Evolutionary conservation across 2,888 invertebrate genomes (phyloP), one percentile per base, ranked within the genome.

Genomic region (Plebejus argus): DNA sequence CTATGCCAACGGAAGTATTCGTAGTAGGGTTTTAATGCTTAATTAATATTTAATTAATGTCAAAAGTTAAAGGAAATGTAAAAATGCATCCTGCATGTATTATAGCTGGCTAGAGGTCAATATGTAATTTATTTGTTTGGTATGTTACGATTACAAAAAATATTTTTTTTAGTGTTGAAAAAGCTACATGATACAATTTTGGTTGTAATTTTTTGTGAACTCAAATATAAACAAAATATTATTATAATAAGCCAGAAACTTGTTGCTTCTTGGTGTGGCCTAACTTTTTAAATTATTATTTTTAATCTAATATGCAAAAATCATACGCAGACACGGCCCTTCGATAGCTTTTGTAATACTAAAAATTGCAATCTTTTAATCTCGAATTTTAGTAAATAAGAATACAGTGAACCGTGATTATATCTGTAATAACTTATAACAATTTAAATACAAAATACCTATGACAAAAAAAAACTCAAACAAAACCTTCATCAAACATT

Each of bases 1-100:
- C 49, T 15, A 49, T 53, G 18, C 20, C 58, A 20, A 12, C 61
- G 61, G 15, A 20, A 5, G 20, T 20, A 20, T 66, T 58, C 58
- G 58, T 23, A 66, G 61, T 23, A 66, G 61, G 61, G 61, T 20
- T 66, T 66, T 66, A 66, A 66, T 66, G 28, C 12, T 28, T 28
- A 33, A 33, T 66, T 66, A 66, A 28, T 66, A 28, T 66, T 33
- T 33, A 66, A 33, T 66, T 28, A 28, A 33, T 66, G 66, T 66
- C 28, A 66, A 66, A 66, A 66, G 66, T 5, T 66, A 66, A 66
- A 18, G 28, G 66, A 66, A 66, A 66, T 15, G 12, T 12, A 15
- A 6, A 15, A 66, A 66, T 66, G 28, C 66, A 66, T 66, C 28
- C 28, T 23, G 66, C 66, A 66, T 33, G 28, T 6, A 66, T 66